A percentile compares a stretch with the other conserved stretches of the same genome.
phyloP scores from a whole-genome alignment of 2,797 vertebrate species.

The Lerista edwardsae region DNA sequence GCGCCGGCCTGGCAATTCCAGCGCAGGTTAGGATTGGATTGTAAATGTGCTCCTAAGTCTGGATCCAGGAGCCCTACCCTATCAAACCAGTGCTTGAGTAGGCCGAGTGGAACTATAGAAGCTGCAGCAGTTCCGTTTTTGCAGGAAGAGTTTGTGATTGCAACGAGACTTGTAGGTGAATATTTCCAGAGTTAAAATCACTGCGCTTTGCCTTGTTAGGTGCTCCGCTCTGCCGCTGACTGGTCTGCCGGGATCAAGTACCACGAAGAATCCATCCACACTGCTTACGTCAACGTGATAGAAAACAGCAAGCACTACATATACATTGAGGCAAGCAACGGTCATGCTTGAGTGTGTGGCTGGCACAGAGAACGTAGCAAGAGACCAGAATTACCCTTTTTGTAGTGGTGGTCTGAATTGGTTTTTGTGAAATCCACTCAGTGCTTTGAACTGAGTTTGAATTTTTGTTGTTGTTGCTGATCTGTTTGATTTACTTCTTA shows the following conservation, averaged over 20 bases:
- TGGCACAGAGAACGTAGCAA: neutral
- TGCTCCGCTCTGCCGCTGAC: conserved; percentile 91
- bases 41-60: neutral
- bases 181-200: neutral
- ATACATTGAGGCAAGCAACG: conserved; percentile 89
- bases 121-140: neutral
- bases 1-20: too few species aligned
- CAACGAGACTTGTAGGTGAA: neutral
- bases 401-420: neutral
- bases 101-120: neutral
- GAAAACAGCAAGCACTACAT: conserved; percentile 91
- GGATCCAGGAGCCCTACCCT: neutral
- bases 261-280: conserved; percentile 95
- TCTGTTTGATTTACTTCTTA: neutral
- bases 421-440: neutral
- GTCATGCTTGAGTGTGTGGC: neutral
- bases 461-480: too few species aligned
- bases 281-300: conserved; percentile 86
- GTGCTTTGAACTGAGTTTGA: neutral
- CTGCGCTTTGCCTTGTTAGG: conserved; percentile 68
- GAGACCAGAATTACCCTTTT: neutral
- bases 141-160: neutral
- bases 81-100: neutral
- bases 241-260: conserved; percentile 98
- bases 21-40: too few species aligned